Base-by-base conservation (phyloP, 2,113 vertebrate genomes). In the Sylvia atricapilla region DNA sequence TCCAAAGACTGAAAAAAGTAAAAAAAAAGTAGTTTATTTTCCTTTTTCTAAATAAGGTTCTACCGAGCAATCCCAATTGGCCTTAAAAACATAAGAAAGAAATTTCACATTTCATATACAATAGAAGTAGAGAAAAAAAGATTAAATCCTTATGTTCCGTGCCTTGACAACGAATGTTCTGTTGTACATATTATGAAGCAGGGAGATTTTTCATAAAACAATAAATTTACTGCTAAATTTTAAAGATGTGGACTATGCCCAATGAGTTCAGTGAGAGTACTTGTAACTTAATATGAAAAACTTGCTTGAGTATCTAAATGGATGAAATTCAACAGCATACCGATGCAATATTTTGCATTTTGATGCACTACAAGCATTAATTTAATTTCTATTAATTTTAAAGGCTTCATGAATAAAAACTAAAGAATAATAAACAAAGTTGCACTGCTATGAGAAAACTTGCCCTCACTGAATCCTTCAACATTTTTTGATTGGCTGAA, bases 1-100 rank as follows among this genome's bases (percentile, higher is more conserved):
- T 99, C 98, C 41, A 99, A 97, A 89, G 98, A 98, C 99, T 99
- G 94, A 85, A 98, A 97, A 2, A 95, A 25, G 94, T 64, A 7
- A 70, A 73, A 95, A 95, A 70, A 82, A 85, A 46, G 2, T 7
- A 64, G 67, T 72, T 90, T 94, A 15, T 69, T 73, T 59, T 66
- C 6, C 46, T 75, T 56, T 79, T 24, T 75, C 21, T 28, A 70
- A 49, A 46, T 20, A 66, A 83, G 28, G 28, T 58, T 84, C 41
- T 89, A 18, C 20, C 76, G 9, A 89, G 10, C 10, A 62, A 77
- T 43, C n/a, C 44, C 2, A 53, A 55, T 27, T 66, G 14, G 4
- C 35, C 63, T 80, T 90, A 44, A 66, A 80, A 85, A 58, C 2
- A 2, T 41, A 49, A 43, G 20, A 9, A 50, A 43, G 43, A 62